phyloP scores from a whole-genome alignment of 2,888 invertebrate genomes.

The Drosophila austrosaltans region DNA sequence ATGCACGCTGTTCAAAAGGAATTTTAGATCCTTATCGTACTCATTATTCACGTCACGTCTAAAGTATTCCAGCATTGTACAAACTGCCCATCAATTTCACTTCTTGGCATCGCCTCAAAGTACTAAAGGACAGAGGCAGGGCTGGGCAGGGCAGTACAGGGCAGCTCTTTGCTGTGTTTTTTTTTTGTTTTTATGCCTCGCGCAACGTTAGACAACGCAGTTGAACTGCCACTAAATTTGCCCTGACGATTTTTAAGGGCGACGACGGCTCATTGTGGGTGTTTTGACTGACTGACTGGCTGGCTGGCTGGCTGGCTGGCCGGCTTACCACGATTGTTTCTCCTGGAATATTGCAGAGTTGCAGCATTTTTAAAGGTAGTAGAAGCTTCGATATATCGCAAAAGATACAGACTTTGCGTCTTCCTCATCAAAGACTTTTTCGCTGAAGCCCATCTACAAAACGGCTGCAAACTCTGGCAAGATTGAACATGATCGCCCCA shows the following conservation, averaged over 20 bases:
- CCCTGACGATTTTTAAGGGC: slow-evolving; percentile 52
- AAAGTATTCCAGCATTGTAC: slow-evolving; percentile 60
- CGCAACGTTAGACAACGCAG: slow-evolving; percentile 57
- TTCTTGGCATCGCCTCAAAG: slow-evolving; percentile 37
- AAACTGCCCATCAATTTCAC: slow-evolving; percentile 69
- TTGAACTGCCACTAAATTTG: slow-evolving; percentile 64
- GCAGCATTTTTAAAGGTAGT: slow-evolving; percentile 69
- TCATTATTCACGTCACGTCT: slow-evolving; percentile 82
- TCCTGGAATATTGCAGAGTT: slow-evolving; percentile 49
- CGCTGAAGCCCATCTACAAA: slow-evolving; percentile 62
- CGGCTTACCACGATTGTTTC: slow-evolving; percentile 41
- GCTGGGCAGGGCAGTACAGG: neutral
- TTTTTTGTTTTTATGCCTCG: neutral
- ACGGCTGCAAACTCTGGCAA: slow-evolving; percentile 74
- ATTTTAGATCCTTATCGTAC: slow-evolving; percentile 77
- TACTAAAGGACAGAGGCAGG: slow-evolving; percentile 3
- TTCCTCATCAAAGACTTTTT: slow-evolving; percentile 40
- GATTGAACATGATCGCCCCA: slow-evolving; percentile 82
- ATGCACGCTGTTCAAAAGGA: slow-evolving; percentile 70
- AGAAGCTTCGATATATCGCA: slow-evolving; percentile 62
- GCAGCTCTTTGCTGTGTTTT: slow-evolving; percentile 1
- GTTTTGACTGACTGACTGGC: slow-evolving; percentile 50
- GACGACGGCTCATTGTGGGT: slow-evolving; percentile 66
- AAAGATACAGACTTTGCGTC: slow-evolving; percentile 47
- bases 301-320: too few relatives aligned